Base-by-base conservation (phyloP, 2,113 vertebrate genomes). In the Rutilus rutilus region DNA sequence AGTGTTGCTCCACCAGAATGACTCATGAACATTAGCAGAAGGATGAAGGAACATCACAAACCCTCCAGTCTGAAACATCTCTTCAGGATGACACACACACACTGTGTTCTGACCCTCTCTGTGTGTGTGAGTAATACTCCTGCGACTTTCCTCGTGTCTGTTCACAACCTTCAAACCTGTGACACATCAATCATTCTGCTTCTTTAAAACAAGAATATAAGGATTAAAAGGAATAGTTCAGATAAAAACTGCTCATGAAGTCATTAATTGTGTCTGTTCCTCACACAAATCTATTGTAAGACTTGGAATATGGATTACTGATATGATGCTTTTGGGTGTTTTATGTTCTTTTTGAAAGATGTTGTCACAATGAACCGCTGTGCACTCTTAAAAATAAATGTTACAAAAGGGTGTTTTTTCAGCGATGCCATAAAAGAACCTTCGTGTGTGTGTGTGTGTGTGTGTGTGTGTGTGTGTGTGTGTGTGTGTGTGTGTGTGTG, bases 41-140 rank as follows among this genome's bases (percentile, higher is more conserved):
- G 82, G 25, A 15, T 74, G 33, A 83, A 62, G 21, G 87, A 80
- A 88, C 78, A 69, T 47, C 42, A 85, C 57, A 69, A 36, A 52
- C 42, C 80, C 62, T 82, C 62, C 62, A 25, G 62, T 69, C 62
- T 50, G 6, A 15, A 78, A 7, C 73, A 60, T 62, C 78, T 75
- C 60, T 74, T 39, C 69, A 45, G 78, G 59, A 76, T 67, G 71
- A 64, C 69, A 80, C n/a, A 50, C 83, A 36, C 36, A 42, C 42
- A 42, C 42, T 9, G 42, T 64, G 52, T 25, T 7, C 57, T 47
- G 74, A 85, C 84, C 64, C 54, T 71, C 14, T 5, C n/a, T 8
- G 33, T 8, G 64, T 59, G 33, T 33, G 33, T 86, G 65, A 69
- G 50, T 59, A 79, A 86, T 30, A 50, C 52, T 57, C 30, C 17